Conservation (phyloP, 2,113 vertebrate genomes). For the Plectropomus leopardus region DNA sequence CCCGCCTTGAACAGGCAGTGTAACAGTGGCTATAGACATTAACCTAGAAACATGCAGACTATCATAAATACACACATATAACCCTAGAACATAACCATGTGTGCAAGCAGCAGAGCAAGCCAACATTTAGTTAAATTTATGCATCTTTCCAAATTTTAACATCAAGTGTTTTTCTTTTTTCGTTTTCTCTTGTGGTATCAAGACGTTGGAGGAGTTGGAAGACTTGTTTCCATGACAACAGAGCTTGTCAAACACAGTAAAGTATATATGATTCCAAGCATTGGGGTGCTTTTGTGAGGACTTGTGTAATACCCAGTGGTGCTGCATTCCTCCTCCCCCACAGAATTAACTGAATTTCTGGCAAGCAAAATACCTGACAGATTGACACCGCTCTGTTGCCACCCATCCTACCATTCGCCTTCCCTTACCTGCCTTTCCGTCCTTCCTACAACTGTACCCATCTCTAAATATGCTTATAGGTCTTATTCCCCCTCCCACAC, state of each 20-base stretch:
- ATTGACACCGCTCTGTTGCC: slow-evolving; percentile 25
- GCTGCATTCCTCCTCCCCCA: slow-evolving; percentile 54
- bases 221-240: slow-evolving; percentile 81
- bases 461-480: slow-evolving; percentile 11
- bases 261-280: slow-evolving; percentile 66
- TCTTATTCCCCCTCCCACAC: neutral
- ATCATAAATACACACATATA: neutral
- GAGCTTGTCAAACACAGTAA: slow-evolving; percentile 68
- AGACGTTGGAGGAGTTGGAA: slow-evolving; percentile 54
- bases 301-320: slow-evolving; percentile 74
- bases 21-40: neutral
- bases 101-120: neutral
- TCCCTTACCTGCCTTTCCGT: neutral
- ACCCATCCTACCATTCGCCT: slow-evolving; percentile 9
- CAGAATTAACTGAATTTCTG: slow-evolving; percentile 59
- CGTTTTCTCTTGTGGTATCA: slow-evolving; percentile 29
- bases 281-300: slow-evolving; percentile 35
- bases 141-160: neutral
- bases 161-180: neutral
- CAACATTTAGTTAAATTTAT: neutral
- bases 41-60: neutral
- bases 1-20: too few species aligned
- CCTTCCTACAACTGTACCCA: neutral
- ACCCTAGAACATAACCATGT: neutral
- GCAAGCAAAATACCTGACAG: slow-evolving; percentile 41